Evolutionary conservation across 2,888 invertebrate genomes (phyloP).

Genomic region (Schizaphis graminum): DNA sequence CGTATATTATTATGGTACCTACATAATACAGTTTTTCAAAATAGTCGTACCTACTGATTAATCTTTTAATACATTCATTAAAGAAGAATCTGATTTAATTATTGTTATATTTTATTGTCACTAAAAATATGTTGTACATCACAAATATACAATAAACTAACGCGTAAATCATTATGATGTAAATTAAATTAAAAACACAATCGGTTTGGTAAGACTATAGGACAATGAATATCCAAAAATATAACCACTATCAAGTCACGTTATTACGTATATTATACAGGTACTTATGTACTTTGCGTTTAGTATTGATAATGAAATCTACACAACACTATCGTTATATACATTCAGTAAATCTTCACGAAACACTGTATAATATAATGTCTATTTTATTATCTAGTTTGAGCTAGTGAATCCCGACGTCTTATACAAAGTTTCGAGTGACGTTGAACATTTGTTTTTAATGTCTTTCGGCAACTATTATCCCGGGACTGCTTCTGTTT

Average conservation of each 20-base stretch:
- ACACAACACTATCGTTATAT: not conserved
- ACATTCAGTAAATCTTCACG: not conserved
- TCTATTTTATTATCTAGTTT: not conserved
- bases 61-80: too few species aligned
- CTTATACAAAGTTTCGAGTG: not conserved
- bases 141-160: too few species aligned
- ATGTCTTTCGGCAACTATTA: not conserved
- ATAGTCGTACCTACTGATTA: too few species aligned
- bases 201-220: not conserved
- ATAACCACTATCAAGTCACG: not conserved
- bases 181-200: too few species aligned
- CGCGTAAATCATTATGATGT: too few species aligned
- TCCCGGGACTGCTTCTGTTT: not conserved
- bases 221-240: not conserved
- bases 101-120: too few species aligned
- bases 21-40: too few species aligned
- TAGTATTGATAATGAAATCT: not conserved
- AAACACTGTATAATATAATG: not conserved
- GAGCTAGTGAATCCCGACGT: not conserved
- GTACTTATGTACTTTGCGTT: not conserved
- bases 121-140: too few species aligned
- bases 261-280: not conserved
- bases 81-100: too few species aligned
- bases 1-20: too few species aligned
- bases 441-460: conserved; percentile 35